phyloP scores from a whole-genome alignment of 2,797 vertebrate species.

The Spheniscus humboldti region DNA sequence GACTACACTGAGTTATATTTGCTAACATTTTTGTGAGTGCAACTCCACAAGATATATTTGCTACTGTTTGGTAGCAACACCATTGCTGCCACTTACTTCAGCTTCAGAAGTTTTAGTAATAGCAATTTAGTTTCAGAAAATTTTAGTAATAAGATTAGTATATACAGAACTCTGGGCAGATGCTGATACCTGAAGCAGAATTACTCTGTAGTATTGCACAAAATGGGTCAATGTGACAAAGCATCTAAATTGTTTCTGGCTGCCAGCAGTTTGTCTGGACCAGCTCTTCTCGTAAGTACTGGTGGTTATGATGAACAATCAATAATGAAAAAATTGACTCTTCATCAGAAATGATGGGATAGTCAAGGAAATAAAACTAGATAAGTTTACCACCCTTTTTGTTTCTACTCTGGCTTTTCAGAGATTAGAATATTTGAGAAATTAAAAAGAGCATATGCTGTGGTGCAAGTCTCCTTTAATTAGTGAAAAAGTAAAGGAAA shows the following conservation, averaged over 20 bases:
- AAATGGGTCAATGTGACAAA: neutral
- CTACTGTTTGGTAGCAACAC: neutral
- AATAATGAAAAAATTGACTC: neutral
- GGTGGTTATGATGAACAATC: neutral
- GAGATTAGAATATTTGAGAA: neutral
- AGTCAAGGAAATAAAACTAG: neutral
- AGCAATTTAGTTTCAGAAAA: neutral
- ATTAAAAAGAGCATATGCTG: neutral
- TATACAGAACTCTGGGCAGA: neutral
- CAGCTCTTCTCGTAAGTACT: neutral
- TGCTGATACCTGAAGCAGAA: neutral
- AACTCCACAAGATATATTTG: neutral
- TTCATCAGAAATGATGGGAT: neutral
- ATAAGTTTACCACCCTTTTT: neutral
- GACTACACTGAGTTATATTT: neutral
- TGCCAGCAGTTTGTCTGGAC: neutral
- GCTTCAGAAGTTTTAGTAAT: neutral
- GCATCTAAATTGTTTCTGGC: neutral
- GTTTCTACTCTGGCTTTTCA: neutral
- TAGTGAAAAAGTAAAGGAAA: neutral
- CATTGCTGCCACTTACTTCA: neutral
- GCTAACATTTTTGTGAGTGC: neutral
- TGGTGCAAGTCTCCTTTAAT: neutral
- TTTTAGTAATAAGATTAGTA: neutral
- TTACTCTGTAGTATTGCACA: neutral